Conservation (phyloP, 2,797 vertebrate species). For the Mionectes olivaceus region DNA sequence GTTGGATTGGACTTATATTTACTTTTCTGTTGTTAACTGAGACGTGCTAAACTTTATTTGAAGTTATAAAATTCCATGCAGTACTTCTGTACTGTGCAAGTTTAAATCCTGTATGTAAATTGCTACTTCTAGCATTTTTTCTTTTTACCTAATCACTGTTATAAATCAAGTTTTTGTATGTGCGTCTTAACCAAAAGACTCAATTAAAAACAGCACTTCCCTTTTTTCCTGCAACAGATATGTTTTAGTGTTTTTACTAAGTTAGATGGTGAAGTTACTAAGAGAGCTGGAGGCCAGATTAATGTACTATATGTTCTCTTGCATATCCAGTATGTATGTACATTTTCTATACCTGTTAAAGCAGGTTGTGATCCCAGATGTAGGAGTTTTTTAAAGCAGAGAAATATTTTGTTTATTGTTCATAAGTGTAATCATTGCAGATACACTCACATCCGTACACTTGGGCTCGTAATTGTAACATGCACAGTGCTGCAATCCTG, state of each 20-base stretch:
- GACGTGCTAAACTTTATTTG: neutral
- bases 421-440: neutral
- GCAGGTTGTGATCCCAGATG: neutral
- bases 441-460: neutral
- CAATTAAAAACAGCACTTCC: neutral
- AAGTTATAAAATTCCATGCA: neutral
- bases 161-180: neutral
- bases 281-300: neutral
- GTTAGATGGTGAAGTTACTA: neutral
- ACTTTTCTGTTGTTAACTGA: neutral
- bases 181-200: neutral
- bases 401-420: neutral
- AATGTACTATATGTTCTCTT: neutral
- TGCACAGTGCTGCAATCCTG: accelerated
- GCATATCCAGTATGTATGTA: neutral
- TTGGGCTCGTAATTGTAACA: accelerated
- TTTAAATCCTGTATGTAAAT: neutral
- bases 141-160: neutral
- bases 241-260: neutral
- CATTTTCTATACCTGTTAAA: neutral
- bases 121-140: neutral
- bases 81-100: neutral
- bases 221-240: neutral
- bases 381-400: neutral
- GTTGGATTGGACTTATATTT: neutral